Evolutionary conservation across 1,140 invertebrate genomes (phyloP), one percentile per base, ranked within the genome.

Genomic region (Lanistes nyassanus): DNA sequence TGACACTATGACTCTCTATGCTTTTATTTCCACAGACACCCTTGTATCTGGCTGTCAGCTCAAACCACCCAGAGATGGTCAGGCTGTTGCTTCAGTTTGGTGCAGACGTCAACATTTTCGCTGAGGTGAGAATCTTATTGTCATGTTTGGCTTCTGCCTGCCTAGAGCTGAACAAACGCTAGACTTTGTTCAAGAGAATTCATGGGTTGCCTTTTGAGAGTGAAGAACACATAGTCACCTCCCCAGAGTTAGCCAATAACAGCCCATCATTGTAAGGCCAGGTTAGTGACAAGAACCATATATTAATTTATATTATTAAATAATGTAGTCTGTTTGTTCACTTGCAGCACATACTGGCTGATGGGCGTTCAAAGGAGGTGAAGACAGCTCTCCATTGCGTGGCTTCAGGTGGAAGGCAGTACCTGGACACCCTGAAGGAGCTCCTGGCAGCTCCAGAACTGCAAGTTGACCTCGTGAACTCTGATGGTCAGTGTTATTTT

Each of bases 1-100:
- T n/a, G n/a, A n/a, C n/a, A n/a, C n/a, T n/a, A n/a, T n/a, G n/a
- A n/a, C n/a, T 51, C 31, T 37, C 26, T 53, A 26, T 39, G 3
- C 42, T 47, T 51, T 79, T 82, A 77, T 65, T 72, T 73, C 90
- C 89, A 34, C 85, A 94, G 94, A 93, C 93, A 9, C 91, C 94
- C 2, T 85, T 95, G 4, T 94, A 95, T 84, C 88, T 94, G 42
- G 93, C 94, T 29, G 94, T 93, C 70, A 91, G 92, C 65, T 92
- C 91, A 2, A 94, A 94, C 83, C 91, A 94, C 76, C 89, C 91
- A 3, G 92, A 93, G 65, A 93, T 92, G 51, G 93, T 94, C 0
- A 91, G 94, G 85, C 91, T 94, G 75, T 89, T 95, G 56, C 91
- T 95, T 71, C 88, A 91, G 11, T 92, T 92, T 79, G 93, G 93